Percentiles rank a stretch among this genome's conserved stretches.
phyloP scores from a whole-genome alignment of 2,888 invertebrate species.

The Acrobasis suavella region DNA sequence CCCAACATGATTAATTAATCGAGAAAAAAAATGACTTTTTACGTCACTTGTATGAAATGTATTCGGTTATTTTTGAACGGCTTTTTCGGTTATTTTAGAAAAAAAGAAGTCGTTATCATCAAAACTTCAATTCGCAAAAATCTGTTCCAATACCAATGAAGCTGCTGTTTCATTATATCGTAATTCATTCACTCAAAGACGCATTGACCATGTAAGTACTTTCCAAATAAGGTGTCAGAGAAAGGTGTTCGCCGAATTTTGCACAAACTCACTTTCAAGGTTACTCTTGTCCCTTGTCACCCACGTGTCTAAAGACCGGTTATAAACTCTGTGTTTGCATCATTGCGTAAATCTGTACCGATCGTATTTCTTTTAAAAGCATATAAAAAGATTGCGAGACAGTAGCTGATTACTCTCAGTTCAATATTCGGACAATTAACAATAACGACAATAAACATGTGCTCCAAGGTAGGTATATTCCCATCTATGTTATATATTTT shows the following conservation, averaged over 20 bases:
- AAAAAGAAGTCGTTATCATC: no score
- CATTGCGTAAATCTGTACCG: conserved; percentile 15
- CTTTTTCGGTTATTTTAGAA: no score
- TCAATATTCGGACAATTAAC: conserved; percentile 12
- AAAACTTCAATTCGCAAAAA: no score
- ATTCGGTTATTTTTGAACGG: no score
- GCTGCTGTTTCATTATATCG: background rate
- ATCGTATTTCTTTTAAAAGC: conserved; percentile 10
- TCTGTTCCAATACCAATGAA: background rate
- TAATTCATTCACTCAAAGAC: conserved; percentile 2
- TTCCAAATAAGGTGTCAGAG: background rate
- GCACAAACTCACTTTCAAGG: conserved; percentile 12
- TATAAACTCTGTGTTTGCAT: conserved; percentile 3
- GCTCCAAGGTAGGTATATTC: conserved; percentile 15
- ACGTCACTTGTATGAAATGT: no score
- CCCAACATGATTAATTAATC: no score
- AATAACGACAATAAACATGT: conserved; percentile 6
- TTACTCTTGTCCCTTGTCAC: conserved; percentile 4
- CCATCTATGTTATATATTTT: background rate
- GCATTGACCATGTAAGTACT: background rate
- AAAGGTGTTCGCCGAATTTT: conserved; percentile 13
- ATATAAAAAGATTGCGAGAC: conserved; percentile 14
- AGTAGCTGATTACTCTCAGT: conserved; percentile 15
- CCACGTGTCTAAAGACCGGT: conserved; percentile 17
- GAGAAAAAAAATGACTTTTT: no score